Evolutionary conservation across 2,797 vertebrate genomes (phyloP).

Genomic region (Etheostoma perlongum): DNA sequence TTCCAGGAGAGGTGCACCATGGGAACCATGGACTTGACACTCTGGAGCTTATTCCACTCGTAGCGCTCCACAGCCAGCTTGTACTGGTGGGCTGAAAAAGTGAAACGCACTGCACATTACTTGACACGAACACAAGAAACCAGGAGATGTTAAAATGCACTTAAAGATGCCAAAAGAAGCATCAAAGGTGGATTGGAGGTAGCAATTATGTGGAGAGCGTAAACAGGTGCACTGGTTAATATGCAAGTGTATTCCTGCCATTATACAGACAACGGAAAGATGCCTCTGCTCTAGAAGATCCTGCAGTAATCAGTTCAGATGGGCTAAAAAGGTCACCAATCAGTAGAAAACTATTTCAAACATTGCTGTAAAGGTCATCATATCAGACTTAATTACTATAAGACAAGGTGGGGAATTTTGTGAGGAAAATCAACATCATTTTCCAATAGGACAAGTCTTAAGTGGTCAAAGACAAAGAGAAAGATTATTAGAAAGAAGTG

Average conservation of each 20-base stretch:
- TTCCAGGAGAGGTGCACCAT: slow-evolving; percentile 99
- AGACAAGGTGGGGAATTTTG: background rate
- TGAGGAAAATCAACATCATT: background rate
- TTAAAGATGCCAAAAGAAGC: background rate
- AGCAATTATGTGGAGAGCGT: background rate
- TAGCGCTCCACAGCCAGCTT: slow-evolving; percentile 97
- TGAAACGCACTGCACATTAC: background rate
- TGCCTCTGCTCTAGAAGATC: slow-evolving; percentile 1
- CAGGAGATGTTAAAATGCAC: background rate
- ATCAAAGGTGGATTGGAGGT: no score
- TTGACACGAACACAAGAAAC: background rate
- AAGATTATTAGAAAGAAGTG: background rate
- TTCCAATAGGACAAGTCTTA: background rate
- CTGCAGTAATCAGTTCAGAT: slow-evolving; percentile 29
- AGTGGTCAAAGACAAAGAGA: background rate
- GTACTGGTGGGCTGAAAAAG: slow-evolving; percentile 91
- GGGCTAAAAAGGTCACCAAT: slow-evolving; percentile 59
- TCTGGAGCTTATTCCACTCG: slow-evolving; percentile 99
- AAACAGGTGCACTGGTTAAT: background rate
- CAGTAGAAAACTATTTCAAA: slow-evolving; percentile 31
- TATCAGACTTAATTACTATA: background rate
- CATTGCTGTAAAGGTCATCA: slow-evolving; percentile 44
- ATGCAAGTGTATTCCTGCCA: background rate
- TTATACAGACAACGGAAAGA: background rate
- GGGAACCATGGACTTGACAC: slow-evolving; percentile 97